Evolutionary conservation across 2,113 vertebrate genomes (phyloP).

Genomic region (Antechinus flavipes): DNA sequence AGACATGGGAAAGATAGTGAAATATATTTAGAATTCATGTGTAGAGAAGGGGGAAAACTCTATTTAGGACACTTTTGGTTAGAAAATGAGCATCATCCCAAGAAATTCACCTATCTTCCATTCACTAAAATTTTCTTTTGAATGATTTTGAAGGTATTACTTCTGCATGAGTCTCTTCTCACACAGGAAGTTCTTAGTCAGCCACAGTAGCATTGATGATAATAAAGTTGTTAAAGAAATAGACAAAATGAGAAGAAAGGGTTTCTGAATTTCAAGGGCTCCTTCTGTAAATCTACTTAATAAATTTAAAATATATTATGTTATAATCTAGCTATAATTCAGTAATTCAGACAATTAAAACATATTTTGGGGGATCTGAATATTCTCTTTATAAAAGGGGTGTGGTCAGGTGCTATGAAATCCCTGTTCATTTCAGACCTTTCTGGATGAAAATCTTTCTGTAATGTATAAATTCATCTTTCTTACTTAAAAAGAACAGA

Average conservation of each 20-base stretch:
- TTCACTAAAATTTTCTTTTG: slow-evolving; percentile 62
- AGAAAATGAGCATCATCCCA: slow-evolving; percentile 42
- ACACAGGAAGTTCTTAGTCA: slow-evolving; percentile 67
- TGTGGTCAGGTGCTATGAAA: slow-evolving; percentile 14
- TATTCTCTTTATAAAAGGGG: background rate
- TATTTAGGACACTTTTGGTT: slow-evolving; percentile 57
- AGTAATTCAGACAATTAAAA: slow-evolving; percentile 31
- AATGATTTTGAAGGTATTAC: slow-evolving; percentile 62
- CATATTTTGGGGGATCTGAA: slow-evolving; percentile 22
- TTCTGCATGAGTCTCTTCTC: slow-evolving; percentile 48
- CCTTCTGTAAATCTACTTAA: slow-evolving; percentile 36
- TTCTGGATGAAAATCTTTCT: slow-evolving; percentile 35
- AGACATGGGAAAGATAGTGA: slow-evolving; percentile 59
- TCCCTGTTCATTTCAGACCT: slow-evolving; percentile 10
- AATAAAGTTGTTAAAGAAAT: background rate
- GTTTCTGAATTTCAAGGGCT: slow-evolving; percentile 5
- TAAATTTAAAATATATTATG: slow-evolving; percentile 57
- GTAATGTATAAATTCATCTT: background rate
- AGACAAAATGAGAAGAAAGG: slow-evolving; percentile 33
- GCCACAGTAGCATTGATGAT: slow-evolving; percentile 52
- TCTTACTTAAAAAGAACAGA: background rate
- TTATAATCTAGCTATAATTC: slow-evolving; percentile 40
- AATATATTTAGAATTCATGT: slow-evolving; percentile 64
- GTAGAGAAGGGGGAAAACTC: slow-evolving; percentile 39
- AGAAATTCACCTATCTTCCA: slow-evolving; percentile 61